Percentiles rank a stretch among this genome's conserved stretches.
Conservation (phyloP, 2,797 vertebrate genomes). For the Enteromius treurensis region DNA sequence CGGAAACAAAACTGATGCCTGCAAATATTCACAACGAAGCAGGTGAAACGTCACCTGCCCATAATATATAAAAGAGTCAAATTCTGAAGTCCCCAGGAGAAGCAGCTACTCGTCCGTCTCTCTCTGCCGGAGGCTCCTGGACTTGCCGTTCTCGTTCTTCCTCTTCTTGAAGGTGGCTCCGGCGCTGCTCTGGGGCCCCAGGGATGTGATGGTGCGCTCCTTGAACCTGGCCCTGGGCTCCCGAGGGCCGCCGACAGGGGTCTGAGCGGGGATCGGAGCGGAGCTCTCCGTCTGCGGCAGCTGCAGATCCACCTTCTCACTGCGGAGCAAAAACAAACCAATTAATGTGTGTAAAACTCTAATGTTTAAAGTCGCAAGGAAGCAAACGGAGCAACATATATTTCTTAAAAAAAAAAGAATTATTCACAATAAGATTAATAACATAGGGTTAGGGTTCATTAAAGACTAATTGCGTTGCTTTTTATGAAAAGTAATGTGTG, state of each 20-base stretch:
- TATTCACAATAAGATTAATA: neutral
- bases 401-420: no score
- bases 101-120: constrained; percentile 80
- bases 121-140: constrained; percentile 89
- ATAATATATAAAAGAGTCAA: neutral
- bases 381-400: neutral
- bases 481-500: no score
- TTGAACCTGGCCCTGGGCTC: constrained; percentile 87
- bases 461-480: no score
- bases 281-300: constrained; percentile 81
- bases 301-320: constrained; percentile 88
- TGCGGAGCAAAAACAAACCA: constrained; percentile 56
- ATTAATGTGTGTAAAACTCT: neutral
- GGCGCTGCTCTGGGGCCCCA: constrained; percentile 78
- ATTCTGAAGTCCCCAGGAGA: neutral
- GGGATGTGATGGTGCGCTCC: constrained; percentile 92
- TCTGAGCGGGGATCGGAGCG: constrained; percentile 66
- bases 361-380: neutral
- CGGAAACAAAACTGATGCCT: constrained; percentile 2
- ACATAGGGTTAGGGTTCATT: neutral
- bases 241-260: constrained; percentile 66
- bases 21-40: constrained; percentile 12
- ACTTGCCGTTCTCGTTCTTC: constrained; percentile 89
- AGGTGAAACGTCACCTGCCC: neutral
- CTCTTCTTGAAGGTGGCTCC: constrained; percentile 88